Base-by-base conservation (phyloP, 2,797 vertebrate genomes). In the Allobates femoralis region DNA sequence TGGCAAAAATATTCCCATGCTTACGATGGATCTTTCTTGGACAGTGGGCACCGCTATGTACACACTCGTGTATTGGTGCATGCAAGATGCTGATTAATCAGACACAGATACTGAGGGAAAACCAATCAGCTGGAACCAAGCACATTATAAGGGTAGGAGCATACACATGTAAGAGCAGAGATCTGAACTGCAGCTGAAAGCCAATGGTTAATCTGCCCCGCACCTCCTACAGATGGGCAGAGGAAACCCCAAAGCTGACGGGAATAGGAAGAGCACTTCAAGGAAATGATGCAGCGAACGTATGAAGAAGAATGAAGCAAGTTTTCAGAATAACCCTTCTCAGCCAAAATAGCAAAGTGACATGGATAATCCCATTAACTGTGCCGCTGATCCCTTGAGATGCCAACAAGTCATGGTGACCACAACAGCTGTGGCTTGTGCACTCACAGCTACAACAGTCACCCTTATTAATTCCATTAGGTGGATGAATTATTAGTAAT, bases 21-120 rank as follows among this genome's bases (percentile, higher is more conserved):
- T 79, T 62, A 79, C 56, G 41, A 18, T n/a, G 32, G 32, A 79
- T 32, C 21, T 55, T 79, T 53, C 67, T n/a, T 3, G 15, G 8
- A 1, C 19, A 76, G 46, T 21, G 71, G 34, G 23, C n/a, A 30
- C 21, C 21, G 19, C 26, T 5, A 66, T 77, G 11, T 55, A 28
- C 21, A 77, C 50, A 51, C 41, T 76, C 32, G 73, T 84, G 60
- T 51, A 28, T 6, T 16, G 46, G 34, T 69, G 60, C 28, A 37
- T 78, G 51, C 15, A 85, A 79, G 51, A 58, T 71, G 75, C 50
- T 75, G 82, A 84, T 41, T 71, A 71, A 79, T 41, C 62, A 69
- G 76, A 79, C 76, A 69, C 3, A 7, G 66, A 79, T 34, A 71
- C 83, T 23, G 16, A 55, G 76, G 62, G 75, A 56, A 79, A 76